phyloP scores from a whole-genome alignment of 2,113 vertebrate genomes.

The Bostrychus sinensis region DNA sequence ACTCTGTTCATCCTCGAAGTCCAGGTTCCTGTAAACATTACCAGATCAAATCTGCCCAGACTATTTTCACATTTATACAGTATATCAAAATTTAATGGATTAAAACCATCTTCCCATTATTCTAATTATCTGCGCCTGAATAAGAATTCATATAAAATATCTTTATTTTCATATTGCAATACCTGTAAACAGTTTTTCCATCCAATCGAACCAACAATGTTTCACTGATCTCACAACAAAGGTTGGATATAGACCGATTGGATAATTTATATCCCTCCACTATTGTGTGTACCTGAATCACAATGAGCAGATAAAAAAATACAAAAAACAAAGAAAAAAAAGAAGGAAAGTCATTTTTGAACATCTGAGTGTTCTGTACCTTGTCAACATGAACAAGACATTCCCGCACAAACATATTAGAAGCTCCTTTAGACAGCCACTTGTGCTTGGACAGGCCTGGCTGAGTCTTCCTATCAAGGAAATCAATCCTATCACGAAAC shows the following conservation, averaged over 20 bases:
- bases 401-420: conserved; percentile 80
- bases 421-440: conserved; percentile 82
- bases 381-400: conserved; percentile 84
- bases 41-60: too few relatives aligned
- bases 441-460: conserved; percentile 84
- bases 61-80: too few relatives aligned
- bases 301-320: neutral
- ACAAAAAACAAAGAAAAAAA: neutral
- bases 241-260: conserved; percentile 74
- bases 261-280: conserved; percentile 84
- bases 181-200: conserved; percentile 80
- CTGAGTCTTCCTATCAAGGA: conserved; percentile 85
- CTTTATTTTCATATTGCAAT: neutral
- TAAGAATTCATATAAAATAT: too few relatives aligned
- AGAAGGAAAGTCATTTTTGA: neutral
- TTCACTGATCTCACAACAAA: conserved; percentile 83
- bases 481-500: conserved; percentile 82
- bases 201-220: conserved; percentile 81
- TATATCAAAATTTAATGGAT: too few relatives aligned
- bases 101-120: too few relatives aligned
- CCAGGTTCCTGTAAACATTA: conserved; percentile 69
- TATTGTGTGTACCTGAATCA: conserved; percentile 55
- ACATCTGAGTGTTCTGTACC: conserved; percentile 67
- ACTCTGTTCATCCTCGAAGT: conserved; percentile 83
- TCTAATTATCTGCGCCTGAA: too few relatives aligned